These are phyloP conservation scores for Mohoua ochrocephala DNA, from an alignment of 2,113 vertebrate genomes.

Conservation along the genomic window DNA sequence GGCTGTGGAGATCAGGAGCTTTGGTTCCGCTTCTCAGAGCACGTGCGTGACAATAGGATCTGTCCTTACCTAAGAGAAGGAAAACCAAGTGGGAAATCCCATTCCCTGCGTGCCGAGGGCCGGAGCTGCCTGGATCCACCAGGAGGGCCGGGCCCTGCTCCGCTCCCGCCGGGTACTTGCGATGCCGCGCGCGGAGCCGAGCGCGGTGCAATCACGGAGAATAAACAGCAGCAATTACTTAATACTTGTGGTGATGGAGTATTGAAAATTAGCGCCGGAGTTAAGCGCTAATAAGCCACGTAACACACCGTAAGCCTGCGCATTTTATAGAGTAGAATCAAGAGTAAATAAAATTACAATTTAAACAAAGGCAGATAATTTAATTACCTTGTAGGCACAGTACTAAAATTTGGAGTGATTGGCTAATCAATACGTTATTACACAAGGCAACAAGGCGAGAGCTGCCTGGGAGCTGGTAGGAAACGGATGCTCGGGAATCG, in stretches of 20 bases:
- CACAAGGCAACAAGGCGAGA: not conserved
- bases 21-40: not conserved
- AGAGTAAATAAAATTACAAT: conserved; percentile 72
- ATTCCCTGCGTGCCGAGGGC: fast-evolving
- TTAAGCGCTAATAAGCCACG: not conserved
- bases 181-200: fast-evolving
- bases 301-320: not conserved
- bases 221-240: conserved; percentile 18
- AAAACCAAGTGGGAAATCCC: not conserved
- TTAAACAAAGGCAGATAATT: conserved; percentile 72
- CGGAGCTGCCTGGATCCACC: not conserved
- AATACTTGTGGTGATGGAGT: not conserved
- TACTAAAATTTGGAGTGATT: conserved; percentile 70
- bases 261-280: conserved; percentile 2
- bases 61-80: not conserved
- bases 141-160: not conserved
- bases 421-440: conserved; percentile 34
- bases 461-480: not conserved
- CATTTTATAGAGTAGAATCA: conserved; percentile 39
- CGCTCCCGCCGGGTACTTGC: fast-evolving
- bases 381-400: conserved; percentile 65
- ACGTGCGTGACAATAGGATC: fast-evolving
- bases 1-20: not conserved
- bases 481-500: not conserved
- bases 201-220: not conserved